Percentiles rank a stretch among this genome's conserved stretches.
phyloP scores from a whole-genome alignment of 2,797 vertebrate genomes.

The Myotis myotis region DNA sequence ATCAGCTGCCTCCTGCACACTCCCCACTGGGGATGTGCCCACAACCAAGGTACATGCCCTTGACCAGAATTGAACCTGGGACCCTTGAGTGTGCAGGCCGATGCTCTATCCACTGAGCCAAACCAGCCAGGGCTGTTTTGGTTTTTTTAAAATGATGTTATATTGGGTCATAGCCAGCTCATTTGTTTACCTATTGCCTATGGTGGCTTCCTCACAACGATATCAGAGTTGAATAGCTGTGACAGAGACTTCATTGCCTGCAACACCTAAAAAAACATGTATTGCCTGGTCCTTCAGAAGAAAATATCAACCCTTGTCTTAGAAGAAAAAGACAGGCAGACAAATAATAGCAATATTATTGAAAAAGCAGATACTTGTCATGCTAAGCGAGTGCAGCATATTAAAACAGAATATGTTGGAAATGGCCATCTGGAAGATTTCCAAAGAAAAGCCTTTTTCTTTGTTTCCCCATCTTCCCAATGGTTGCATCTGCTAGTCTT shows the following conservation, averaged over 20 bases:
- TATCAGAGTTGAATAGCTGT: not conserved
- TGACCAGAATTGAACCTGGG: too few species aligned
- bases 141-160: not conserved
- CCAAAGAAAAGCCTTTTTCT: not conserved
- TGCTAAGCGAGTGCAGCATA: not conserved
- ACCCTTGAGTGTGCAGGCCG: too few species aligned
- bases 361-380: not conserved
- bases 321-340: not conserved
- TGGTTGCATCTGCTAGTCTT: not conserved
- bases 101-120: too few species aligned
- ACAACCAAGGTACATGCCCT: too few species aligned
- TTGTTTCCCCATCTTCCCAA: not conserved
- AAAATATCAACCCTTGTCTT: not conserved
- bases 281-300: not conserved
- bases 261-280: not conserved
- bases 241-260: not conserved
- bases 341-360: not conserved
- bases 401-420: not conserved
- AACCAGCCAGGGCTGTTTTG: too few species aligned
- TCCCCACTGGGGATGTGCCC: too few species aligned
- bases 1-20: too few species aligned
- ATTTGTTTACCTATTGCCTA: not conserved
- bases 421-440: conserved; percentile 44
- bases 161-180: not conserved
- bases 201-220: not conserved